Evolutionary conservation across 2,888 invertebrate genomes (phyloP), one percentile per base, ranked within the genome.

Genomic region (Lithophane socia): DNA sequence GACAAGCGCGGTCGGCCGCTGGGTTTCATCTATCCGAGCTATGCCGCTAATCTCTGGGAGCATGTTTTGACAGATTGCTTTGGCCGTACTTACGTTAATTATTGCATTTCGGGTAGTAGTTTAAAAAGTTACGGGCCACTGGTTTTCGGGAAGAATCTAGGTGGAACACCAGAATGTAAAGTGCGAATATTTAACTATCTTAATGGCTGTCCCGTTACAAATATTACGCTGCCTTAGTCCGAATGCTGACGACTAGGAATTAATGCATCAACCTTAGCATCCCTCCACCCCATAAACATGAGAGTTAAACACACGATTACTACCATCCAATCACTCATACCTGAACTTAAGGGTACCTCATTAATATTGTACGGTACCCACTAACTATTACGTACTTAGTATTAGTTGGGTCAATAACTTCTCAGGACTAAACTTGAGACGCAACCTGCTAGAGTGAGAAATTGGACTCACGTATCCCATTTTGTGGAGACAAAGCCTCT

Each of bases 381-480:
- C 72, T 70, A 82, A 87, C 77, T 78, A 79, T 79, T 80, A 86
- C 75, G 83, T 80, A 79, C 87, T 83, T 73, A 82, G 68, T 82
- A 77, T 61, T 76, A 79, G 77, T 83, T 83, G 75, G n/a, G 61
- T 54, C 77, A 78, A 86, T 87, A 87, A 86, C 81, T 87, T 81
- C 85, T 80, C 73, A 70, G 72, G 21, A 63, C 83, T 54, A 72
- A 74, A 86, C 79, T 83, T 60, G 56, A 72, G 77, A 77, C 77
- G 81, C 77, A 87, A 80, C 86, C 83, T 81, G 81, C 65, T 89
- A 91, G 90, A 93, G 91, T 93, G 92, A 94, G 91, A 92, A 91
- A 92, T 92, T 92, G 91, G 90, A 94, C 93, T 92, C 95, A 94
- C 95, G 94, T 94, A 93, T 89, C 91, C 92, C 92, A 93, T 94